Evolutionary conservation across 2,888 invertebrate species (phyloP).

Genomic region (Drosophila koepferae): DNA sequence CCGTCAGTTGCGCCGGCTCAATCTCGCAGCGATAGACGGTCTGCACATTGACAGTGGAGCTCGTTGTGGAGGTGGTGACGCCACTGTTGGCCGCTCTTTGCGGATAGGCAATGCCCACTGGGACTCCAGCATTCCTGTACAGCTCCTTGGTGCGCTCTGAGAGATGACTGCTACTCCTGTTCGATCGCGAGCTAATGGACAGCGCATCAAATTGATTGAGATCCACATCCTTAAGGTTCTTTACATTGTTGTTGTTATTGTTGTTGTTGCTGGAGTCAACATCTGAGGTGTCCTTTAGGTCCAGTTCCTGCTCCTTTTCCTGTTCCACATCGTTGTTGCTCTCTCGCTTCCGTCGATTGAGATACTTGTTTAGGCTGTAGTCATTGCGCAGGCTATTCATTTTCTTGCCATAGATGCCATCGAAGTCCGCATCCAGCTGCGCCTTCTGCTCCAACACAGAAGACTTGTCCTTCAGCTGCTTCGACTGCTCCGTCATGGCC

Average conservation of each 20-base stretch:
- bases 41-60: slow-evolving; percentile 71
- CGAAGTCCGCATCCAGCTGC: slow-evolving; percentile 67
- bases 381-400: slow-evolving; percentile 82
- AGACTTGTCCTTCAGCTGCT: not conserved
- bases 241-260: slow-evolving; percentile 59
- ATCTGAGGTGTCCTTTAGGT: slow-evolving; percentile 38
- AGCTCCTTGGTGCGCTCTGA: slow-evolving; percentile 84
- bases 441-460: slow-evolving; percentile 23
- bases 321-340: slow-evolving; percentile 40
- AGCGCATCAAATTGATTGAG: slow-evolving; percentile 82
- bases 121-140: slow-evolving; percentile 83
- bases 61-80: slow-evolving; percentile 51
- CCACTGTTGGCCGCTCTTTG: slow-evolving; percentile 75
- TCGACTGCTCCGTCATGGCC: slow-evolving; percentile 45
- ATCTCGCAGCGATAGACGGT: slow-evolving; percentile 85
- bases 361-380: slow-evolving; percentile 83
- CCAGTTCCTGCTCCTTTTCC: slow-evolving; percentile 19
- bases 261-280: slow-evolving; percentile 41
- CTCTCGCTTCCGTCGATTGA: slow-evolving; percentile 75
- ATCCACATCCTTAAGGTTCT: slow-evolving; percentile 72
- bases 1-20: slow-evolving; percentile 82
- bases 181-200: slow-evolving; percentile 83
- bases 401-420: slow-evolving; percentile 79
- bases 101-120: slow-evolving; percentile 83
- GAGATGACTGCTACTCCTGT: slow-evolving; percentile 83